phyloP scores from a whole-genome alignment of 2,888 invertebrate genomes.

The Synergus gifuensis region DNA sequence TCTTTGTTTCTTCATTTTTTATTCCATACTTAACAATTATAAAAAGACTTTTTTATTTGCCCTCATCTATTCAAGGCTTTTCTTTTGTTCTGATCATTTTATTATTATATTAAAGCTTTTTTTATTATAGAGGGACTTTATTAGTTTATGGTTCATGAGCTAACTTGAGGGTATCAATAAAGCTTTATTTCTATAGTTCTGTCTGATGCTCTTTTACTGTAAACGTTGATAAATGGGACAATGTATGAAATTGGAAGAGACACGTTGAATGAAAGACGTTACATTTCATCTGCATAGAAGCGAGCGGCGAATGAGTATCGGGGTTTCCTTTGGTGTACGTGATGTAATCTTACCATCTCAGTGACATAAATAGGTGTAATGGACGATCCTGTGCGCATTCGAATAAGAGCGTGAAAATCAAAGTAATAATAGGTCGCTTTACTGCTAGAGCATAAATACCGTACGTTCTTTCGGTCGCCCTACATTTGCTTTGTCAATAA shows the following conservation, averaged over 20 bases:
- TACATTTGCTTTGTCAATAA: conserved; percentile 52
- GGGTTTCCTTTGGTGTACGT: conserved; percentile 28
- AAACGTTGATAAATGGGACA: background rate
- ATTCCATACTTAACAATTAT: background rate
- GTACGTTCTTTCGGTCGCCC: conserved; percentile 51
- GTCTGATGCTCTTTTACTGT: no score
- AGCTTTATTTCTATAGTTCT: no score
- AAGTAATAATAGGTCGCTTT: conserved; percentile 35
- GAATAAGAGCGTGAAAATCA: conserved; percentile 42
- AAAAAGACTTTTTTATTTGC: background rate
- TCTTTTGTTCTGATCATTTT: background rate
- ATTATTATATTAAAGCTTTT: no score
- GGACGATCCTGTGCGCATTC: conserved; percentile 38
- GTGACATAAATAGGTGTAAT: conserved; percentile 42
- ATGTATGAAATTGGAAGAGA: conserved; percentile 18
- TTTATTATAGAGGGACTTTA: no score
- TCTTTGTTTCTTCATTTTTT: background rate
- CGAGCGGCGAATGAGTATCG: conserved; percentile 1
- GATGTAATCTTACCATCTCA: conserved; percentile 21
- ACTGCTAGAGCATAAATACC: conserved; percentile 48
- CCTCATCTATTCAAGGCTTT: background rate
- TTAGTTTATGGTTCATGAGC: no score
- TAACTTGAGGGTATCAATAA: no score
- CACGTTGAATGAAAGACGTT: conserved; percentile 4
- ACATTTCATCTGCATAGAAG: conserved; percentile 10